A percentile compares a stretch with the other conserved stretches of the same genome.
Conservation (phyloP, 2,888 invertebrate species). For the Eupsilia transversa region DNA sequence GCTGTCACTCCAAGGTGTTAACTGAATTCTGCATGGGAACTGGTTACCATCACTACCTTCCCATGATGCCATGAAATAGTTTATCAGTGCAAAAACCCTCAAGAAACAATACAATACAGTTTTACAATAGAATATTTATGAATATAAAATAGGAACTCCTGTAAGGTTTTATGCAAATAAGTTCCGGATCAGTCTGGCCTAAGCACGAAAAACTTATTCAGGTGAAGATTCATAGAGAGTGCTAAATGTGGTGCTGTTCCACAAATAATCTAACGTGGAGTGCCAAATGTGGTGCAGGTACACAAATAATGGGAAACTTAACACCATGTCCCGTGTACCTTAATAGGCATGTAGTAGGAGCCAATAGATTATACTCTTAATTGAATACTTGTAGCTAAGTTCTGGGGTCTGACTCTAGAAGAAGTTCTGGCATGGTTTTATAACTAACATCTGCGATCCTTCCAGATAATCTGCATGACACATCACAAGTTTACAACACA, state of each 20-base stretch:
- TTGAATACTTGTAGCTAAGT: background rate
- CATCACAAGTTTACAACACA: slow-evolving; percentile 14
- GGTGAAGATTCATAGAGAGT: background rate
- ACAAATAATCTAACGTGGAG: background rate
- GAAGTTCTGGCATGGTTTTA: background rate
- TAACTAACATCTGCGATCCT: slow-evolving; percentile 9
- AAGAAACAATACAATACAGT: background rate
- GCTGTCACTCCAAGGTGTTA: slow-evolving; percentile 30
- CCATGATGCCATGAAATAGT: background rate
- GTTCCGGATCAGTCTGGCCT: background rate
- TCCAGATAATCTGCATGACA: slow-evolving; percentile 12
- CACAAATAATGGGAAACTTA: background rate
- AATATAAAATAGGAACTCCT: background rate
- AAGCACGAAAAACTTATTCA: background rate
- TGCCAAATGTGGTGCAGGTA: background rate
- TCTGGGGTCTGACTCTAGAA: background rate
- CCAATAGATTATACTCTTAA: background rate
- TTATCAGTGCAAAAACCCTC: background rate
- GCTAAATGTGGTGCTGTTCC: background rate
- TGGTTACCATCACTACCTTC: background rate
- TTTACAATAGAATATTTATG: background rate
- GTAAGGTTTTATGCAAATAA: background rate
- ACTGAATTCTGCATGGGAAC: background rate
- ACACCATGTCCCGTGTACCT: background rate
- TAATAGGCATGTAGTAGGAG: background rate